A percentile compares a stretch with the other conserved stretches of the same genome.
Conservation (phyloP, 2,888 invertebrate genomes). For the Beris morrisii region DNA sequence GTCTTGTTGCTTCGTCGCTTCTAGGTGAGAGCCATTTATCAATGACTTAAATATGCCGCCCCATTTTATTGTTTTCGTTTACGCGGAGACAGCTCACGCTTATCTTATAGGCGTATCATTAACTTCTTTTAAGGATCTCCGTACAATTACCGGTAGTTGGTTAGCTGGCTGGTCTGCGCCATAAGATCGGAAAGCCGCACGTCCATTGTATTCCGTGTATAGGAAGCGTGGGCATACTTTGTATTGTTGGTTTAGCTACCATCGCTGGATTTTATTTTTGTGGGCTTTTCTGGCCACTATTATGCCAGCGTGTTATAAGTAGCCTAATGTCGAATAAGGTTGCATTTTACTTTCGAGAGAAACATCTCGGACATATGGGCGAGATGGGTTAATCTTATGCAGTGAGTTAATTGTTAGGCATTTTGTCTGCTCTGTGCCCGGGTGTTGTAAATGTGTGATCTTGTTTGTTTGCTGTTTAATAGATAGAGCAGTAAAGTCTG, state of each 20-base stretch:
- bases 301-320: too few relatives aligned
- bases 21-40: constrained; percentile 37
- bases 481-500: not conserved
- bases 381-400: not conserved
- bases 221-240: constrained; percentile 1
- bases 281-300: not conserved
- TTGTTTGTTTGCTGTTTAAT: not conserved
- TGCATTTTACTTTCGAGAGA: too few relatives aligned
- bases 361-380: not conserved
- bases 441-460: not conserved
- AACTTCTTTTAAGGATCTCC: constrained; percentile 30
- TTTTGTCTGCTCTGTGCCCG: not conserved
- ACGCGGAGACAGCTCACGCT: constrained; percentile 18
- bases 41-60: constrained; percentile 35
- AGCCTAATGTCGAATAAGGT: too few relatives aligned
- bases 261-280: not conserved
- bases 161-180: too few relatives aligned
- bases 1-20: constrained; percentile 17
- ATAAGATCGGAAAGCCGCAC: not conserved
- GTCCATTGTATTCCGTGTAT: constrained; percentile 1
- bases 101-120: constrained; percentile 27
- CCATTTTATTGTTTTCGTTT: constrained; percentile 34
- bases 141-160: too few relatives aligned
- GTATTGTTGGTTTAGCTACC: not conserved
- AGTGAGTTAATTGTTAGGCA: not conserved